Evolutionary conservation across 2,888 invertebrate genomes (phyloP).

Genomic region (Eristalis pertinax): DNA sequence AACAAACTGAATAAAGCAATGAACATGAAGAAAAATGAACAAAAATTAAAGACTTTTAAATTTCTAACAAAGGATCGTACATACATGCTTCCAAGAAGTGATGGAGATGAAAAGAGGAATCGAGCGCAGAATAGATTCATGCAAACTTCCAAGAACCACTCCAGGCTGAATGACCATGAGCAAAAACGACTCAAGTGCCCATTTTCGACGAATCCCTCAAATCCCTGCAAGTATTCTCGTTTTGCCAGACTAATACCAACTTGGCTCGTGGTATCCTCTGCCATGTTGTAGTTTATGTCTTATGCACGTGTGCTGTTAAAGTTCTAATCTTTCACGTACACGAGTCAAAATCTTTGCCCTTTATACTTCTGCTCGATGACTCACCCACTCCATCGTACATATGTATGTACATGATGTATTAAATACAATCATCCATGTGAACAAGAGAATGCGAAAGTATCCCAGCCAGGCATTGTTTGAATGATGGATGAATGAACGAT

Average conservation of each 20-base stretch:
- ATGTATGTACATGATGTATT: background rate
- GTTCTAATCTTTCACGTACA: background rate
- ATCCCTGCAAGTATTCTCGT: background rate
- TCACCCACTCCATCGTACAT: background rate
- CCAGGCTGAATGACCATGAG: too few species aligned
- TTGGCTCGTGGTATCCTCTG: background rate
- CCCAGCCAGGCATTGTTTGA: background rate
- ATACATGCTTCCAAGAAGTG: too few species aligned
- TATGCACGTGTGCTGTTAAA: background rate
- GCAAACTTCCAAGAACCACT: too few species aligned
- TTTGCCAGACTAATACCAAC: background rate
- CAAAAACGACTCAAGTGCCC: background rate
- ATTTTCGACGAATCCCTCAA: background rate
- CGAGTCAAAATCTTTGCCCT: background rate
- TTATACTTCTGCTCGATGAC: background rate
- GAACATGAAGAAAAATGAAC: too few species aligned
- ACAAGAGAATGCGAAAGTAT: background rate
- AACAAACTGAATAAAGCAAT: too few species aligned
- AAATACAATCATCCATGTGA: background rate
- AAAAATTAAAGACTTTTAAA: too few species aligned
- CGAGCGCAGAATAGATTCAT: too few species aligned
- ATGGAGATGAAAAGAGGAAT: too few species aligned
- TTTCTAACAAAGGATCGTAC: too few species aligned
- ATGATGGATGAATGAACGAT: slow-evolving; percentile 4
- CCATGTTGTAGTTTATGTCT: background rate